These are phyloP conservation scores for Myotis planiceps DNA, from an alignment of 2,797 vertebrate species.

Conservation along the genomic window DNA sequence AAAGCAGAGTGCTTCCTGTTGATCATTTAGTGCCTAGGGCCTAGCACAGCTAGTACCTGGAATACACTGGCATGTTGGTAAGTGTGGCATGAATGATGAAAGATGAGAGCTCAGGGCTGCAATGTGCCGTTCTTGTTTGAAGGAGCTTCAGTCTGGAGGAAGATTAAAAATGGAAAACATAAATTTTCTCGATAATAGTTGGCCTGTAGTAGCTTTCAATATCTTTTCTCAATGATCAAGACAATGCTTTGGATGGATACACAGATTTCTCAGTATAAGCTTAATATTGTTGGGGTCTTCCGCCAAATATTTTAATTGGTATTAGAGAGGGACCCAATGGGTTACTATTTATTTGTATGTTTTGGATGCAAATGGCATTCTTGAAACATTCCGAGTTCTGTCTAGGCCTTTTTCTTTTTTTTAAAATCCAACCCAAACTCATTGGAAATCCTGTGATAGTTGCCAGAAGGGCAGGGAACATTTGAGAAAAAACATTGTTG, in stretches of 20 bases:
- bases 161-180: not conserved
- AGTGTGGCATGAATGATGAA: not conserved
- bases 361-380: slow-evolving; percentile 59
- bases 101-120: not conserved
- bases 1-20: not conserved
- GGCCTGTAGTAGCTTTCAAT: not conserved
- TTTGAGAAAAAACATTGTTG: slow-evolving; percentile 46
- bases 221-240: not conserved
- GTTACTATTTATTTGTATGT: slow-evolving; percentile 64
- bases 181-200: not conserved
- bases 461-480: slow-evolving; percentile 45
- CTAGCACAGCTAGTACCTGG: not conserved
- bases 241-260: not conserved
- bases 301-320: slow-evolving; percentile 56
- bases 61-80: not conserved
- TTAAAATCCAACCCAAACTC: slow-evolving; percentile 45
- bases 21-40: not conserved
- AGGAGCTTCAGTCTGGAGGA: not conserved
- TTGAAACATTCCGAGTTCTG: slow-evolving; percentile 63
- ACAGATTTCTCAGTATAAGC: not conserved
- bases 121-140: not conserved
- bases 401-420: slow-evolving; percentile 49
- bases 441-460: slow-evolving; percentile 45
- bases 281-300: not conserved
- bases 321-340: slow-evolving; percentile 26